phyloP scores from a whole-genome alignment of 2,888 invertebrate genomes.

The Lumbricus terrestris region DNA sequence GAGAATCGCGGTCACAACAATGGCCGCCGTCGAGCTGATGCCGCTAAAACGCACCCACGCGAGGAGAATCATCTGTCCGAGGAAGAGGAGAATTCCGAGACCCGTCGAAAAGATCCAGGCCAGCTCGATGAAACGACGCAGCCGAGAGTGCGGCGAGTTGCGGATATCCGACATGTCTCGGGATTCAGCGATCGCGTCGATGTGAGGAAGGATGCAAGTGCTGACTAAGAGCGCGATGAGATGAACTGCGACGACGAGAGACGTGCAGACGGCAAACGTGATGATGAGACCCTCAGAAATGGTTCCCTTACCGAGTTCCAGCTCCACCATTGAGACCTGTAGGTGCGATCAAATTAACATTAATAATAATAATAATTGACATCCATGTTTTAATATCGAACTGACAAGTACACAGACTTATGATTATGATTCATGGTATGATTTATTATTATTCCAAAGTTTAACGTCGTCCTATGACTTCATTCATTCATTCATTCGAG shows the following conservation, averaged over 20 bases:
- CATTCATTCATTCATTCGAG: too few species aligned
- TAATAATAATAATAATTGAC: too few species aligned
- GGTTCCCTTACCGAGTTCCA: constrained; percentile 15
- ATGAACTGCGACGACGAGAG: constrained; percentile 28
- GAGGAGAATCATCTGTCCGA: constrained; percentile 27
- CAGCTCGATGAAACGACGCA: constrained; percentile 26
- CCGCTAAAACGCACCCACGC: constrained; percentile 29
- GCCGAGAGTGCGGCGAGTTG: constrained; percentile 24
- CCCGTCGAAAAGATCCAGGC: constrained; percentile 32
- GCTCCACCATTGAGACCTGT: constrained; percentile 32
- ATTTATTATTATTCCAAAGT: too few species aligned
- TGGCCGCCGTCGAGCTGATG: constrained; percentile 20
- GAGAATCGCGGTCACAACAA: constrained; percentile 20
- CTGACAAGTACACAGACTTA: too few species aligned
- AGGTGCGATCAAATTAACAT: not conserved
- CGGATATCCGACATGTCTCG: not conserved
- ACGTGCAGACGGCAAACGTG: constrained; percentile 26
- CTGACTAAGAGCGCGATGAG: constrained; percentile 27
- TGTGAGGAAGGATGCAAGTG: constrained; percentile 30
- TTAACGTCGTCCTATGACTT: too few species aligned
- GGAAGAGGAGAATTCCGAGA: constrained; percentile 26
- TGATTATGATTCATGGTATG: too few species aligned
- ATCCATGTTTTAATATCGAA: too few species aligned
- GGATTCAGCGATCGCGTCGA: constrained; percentile 23
- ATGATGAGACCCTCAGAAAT: constrained; percentile 15